These are phyloP conservation scores for Conus canariensis DNA, from an alignment of 2,888 invertebrate genomes.

Conservation along the genomic window DNA sequence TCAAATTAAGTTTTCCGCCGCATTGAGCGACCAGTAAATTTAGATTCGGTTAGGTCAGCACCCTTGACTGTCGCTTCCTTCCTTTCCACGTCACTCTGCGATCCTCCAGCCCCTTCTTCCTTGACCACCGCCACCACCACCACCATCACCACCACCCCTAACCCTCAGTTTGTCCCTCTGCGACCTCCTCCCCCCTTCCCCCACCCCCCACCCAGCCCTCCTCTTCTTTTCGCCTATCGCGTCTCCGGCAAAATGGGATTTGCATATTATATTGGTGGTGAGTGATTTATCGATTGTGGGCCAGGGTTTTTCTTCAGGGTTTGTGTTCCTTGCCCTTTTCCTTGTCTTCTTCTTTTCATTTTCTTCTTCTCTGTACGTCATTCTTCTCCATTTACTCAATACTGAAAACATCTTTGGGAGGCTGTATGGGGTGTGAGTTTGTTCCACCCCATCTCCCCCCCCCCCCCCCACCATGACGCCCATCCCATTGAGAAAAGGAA, in stretches of 20 bases:
- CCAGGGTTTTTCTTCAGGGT: neutral
- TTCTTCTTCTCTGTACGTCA: too few species aligned
- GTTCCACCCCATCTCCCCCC: too few species aligned
- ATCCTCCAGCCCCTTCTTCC: neutral
- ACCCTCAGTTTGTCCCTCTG: neutral
- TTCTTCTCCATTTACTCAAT: neutral
- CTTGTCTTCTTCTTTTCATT: neutral
- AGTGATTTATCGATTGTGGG: slow-evolving; percentile 15
- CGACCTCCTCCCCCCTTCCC: neutral
- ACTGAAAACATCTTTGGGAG: neutral
- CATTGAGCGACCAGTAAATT: slow-evolving; percentile 19
- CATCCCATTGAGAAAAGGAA: too few species aligned
- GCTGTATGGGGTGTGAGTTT: too few species aligned
- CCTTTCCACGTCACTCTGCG: neutral
- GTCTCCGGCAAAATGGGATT: neutral
- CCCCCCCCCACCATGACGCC: too few species aligned
- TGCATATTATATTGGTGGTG: neutral
- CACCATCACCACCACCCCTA: neutral
- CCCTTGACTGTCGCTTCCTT: neutral
- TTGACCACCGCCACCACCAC: neutral
- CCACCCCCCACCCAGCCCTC: neutral
- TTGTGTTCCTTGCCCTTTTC: too few species aligned
- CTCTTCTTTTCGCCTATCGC: neutral
- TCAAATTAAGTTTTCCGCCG: slow-evolving; percentile 23
- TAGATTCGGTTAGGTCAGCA: slow-evolving; percentile 6